Evolutionary conservation across 2,888 invertebrate genomes (phyloP), one percentile per base, ranked within the genome.

Genomic region (Lepidocyrtinus sp.): DNA sequence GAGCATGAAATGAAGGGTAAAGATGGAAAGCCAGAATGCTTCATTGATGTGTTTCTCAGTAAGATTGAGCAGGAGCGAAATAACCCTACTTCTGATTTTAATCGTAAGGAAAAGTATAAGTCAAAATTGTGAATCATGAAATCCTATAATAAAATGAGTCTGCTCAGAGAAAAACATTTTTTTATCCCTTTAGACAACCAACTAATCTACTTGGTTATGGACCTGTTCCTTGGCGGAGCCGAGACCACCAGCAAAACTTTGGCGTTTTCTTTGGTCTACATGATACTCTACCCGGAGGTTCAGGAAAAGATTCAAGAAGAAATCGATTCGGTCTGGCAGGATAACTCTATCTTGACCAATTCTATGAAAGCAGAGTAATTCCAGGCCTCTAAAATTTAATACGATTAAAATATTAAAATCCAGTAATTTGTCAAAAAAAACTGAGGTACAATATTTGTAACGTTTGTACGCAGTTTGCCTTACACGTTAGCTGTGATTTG

Each of bases 231-330:
- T 3, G 59, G 15, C 2, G 59, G 59, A 5, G 19, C 59, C 3
- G 59, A 59, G 21, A 59, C 59, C 1, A 21, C 59, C 21, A 59
- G 59, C 22, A 21, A 21, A 21, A 59, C 59, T 12, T n/a, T 59
- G 21, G 22, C 7, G 1, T 59, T 59, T 21, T 45, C 45, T 2
- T 22, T 22, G 27, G 45, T 62, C 0, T 71, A 15, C 24, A 71
- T 22, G 59, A 9, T 75, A 1, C 15, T 67, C 5, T n/a, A 75
- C 50, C 81, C 81, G 12, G 12, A 59, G 7, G 45, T 65, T 12
- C 81, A 81, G 62, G 27, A 63, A 0, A 71, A 71, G 9, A 68
- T 81, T 0, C 36, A 24, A 0, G 15, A 65, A 3, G 81, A 81
- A 55, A 17, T 81, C 15, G 65, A 65, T 0, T 12, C 25, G 1